Percentiles rank a stretch among this genome's conserved stretches.
Conservation (phyloP, 2,888 invertebrate genomes). For the Disparrhopalites patrizii region DNA sequence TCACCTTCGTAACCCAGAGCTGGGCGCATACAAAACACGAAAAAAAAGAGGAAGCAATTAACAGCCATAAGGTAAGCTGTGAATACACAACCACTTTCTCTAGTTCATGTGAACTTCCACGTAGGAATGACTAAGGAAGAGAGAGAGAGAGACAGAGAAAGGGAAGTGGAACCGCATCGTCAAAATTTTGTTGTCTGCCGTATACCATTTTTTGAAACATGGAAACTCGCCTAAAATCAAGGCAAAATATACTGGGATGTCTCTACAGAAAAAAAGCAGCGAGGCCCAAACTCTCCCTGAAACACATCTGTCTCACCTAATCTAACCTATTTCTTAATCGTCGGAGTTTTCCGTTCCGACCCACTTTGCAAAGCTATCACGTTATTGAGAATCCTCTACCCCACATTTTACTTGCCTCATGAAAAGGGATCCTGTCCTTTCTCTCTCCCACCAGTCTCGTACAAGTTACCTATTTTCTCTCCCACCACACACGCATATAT, state of each 20-base stretch:
- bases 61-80: not conserved
- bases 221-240: not conserved
- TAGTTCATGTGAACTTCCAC: not conserved
- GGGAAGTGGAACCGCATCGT: not conserved
- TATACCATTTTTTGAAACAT: too few relatives aligned
- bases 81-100: not conserved
- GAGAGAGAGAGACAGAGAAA: not conserved
- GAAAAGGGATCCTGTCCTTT: conserved; percentile 17
- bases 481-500: too few relatives aligned
- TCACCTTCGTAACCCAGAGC: not conserved
- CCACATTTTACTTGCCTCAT: conserved; percentile 12
- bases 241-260: not conserved
- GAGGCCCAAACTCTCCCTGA: not conserved
- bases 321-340: conserved; percentile 33
- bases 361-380: conserved; percentile 26
- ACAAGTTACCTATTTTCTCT: too few relatives aligned
- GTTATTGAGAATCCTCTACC: conserved; percentile 17
- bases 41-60: not conserved
- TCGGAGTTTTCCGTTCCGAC: conserved; percentile 29
- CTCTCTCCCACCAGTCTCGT: too few relatives aligned
- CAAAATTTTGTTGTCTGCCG: not conserved
- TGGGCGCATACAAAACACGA: not conserved
- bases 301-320: conserved; percentile 36
- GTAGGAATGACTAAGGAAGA: not conserved
- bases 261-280: not conserved